These are phyloP conservation scores for Centruroides sculpturatus DNA, from an alignment of 1,140 invertebrate genomes.

Conservation along the genomic window DNA sequence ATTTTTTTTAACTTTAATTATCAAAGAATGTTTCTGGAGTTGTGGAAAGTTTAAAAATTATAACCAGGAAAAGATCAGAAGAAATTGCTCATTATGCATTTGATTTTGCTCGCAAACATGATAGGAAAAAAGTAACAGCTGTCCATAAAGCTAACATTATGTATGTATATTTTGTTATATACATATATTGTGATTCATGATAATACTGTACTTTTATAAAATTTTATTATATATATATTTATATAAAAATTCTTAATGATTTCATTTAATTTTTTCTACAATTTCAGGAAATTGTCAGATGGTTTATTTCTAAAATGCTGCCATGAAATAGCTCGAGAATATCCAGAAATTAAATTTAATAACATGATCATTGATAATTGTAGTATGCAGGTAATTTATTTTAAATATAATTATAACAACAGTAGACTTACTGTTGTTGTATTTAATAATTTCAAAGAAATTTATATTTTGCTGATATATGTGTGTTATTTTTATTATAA, in stretches of 20 bases:
- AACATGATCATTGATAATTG: constrained; percentile 98
- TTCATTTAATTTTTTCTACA: too few relatives aligned
- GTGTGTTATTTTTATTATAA: too few relatives aligned
- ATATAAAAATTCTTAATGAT: too few relatives aligned
- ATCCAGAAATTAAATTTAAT: constrained; percentile 86
- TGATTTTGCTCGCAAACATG: constrained; percentile 76
- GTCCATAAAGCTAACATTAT: constrained; percentile 99
- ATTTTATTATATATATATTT: too few relatives aligned
- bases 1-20: not conserved
- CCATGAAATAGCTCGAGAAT: constrained; percentile 74
- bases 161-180: constrained; percentile 30
- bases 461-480: too few relatives aligned
- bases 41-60: constrained; percentile 93
- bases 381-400: constrained; percentile 61
- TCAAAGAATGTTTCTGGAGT: constrained; percentile 70
- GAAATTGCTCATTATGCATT: constrained; percentile 90
- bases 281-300: constrained; percentile 75
- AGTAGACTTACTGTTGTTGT: too few relatives aligned
- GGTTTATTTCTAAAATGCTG: constrained; percentile 85
- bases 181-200: too few relatives aligned
- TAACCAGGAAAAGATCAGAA: constrained; percentile 82
- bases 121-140: constrained; percentile 84
- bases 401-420: too few relatives aligned
- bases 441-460: too few relatives aligned
- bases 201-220: too few relatives aligned